These are phyloP conservation scores for Bufo gargarizans DNA, from an alignment of 2,113 vertebrate genomes.

Conservation along the genomic window DNA sequence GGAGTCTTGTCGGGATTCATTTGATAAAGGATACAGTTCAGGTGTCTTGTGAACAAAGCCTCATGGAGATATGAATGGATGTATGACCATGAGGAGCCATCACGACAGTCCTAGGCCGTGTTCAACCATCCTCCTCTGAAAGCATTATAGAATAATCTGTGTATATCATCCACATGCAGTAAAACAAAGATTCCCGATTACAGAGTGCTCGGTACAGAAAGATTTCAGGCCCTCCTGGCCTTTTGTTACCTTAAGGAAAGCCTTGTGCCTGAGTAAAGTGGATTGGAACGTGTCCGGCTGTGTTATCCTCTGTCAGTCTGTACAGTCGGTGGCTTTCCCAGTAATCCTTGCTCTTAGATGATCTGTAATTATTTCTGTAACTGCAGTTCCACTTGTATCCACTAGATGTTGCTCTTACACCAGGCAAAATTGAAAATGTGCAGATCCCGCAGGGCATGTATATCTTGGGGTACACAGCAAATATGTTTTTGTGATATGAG, in stretches of 20 bases:
- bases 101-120: no score
- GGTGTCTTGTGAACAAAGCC: no score
- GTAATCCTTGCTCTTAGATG: slow-evolving; percentile 27
- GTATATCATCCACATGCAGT: background rate
- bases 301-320: slow-evolving; percentile 9
- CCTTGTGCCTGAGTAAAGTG: background rate
- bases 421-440: background rate
- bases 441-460: background rate
- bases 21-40: no score
- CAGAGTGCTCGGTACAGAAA: background rate
- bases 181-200: background rate
- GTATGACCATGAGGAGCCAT: no score
- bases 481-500: background rate
- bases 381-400: slow-evolving; percentile 13
- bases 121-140: no score
- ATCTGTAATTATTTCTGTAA: background rate
- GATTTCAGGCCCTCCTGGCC: slow-evolving; percentile 14
- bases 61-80: no score
- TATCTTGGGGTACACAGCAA: background rate
- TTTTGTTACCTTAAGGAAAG: slow-evolving; percentile 10
- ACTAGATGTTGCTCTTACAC: background rate
- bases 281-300: slow-evolving; percentile 18
- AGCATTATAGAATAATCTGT: background rate
- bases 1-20: no score
- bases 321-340: background rate